Evolutionary conservation across 2,797 vertebrate genomes (phyloP), one percentile per base, ranked within the genome.

Genomic region (Prunella strophiata): DNA sequence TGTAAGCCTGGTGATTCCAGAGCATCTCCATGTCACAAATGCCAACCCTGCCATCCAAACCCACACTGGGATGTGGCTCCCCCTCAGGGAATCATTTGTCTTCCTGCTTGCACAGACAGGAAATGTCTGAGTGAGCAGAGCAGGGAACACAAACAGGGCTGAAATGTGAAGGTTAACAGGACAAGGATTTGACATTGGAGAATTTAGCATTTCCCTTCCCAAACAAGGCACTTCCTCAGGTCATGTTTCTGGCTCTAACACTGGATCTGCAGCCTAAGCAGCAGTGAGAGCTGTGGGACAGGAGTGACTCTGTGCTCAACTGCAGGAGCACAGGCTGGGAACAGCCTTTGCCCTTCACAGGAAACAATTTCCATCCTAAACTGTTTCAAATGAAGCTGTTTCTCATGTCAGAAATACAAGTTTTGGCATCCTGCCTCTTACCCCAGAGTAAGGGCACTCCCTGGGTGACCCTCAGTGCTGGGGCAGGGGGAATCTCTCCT

Each of bases 291-390:
- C 47, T 40, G 30, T 10, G 11, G 38, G 48, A 23, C 47, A 15
- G 11, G 4, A 45, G 72, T 4, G 21, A 10, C 63, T 26, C 57
- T 0, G 0, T 68, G 63, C 42, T 48, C 51, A 11, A 14, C 20
- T 70, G 23, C 48, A 21, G 25, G 48, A 85, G 45, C 32, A 7
- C 27, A 36, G 30, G 10, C 71, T 59, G 72, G 36, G 47, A 52
- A 3, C 50, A 48, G 34, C 65, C 23, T 58, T 19, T 32, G 22
- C 63, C 75, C 63, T 67, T 63, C 89, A 7, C 25, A 4, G 43
- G 27, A 38, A 67, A 4, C 40, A 3, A 5, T 23, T 83, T 13
- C 16, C 68, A 18, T 10, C 38, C 67, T 25, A 6, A 70, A 22
- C 43, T 74, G n/a, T 48, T 50, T 13, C 22, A 74, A 66, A 30